Conservation (phyloP, 2,888 invertebrate genomes). For the Coecobrya sp. region DNA sequence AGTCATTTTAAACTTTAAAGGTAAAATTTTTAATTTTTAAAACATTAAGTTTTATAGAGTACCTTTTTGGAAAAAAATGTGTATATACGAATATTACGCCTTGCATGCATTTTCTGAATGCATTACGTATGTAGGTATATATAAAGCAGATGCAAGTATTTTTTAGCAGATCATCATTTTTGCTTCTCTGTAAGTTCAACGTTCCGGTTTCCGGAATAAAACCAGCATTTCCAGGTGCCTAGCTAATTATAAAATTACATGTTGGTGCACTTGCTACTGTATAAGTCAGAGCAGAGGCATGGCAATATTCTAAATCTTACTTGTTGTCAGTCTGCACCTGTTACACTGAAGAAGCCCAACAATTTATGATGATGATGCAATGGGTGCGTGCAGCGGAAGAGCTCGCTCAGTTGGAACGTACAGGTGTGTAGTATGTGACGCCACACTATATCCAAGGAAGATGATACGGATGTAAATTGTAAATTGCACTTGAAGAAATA, state of each 20-base stretch:
- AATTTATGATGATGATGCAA: not conserved
- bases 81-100: no score
- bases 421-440: conserved; percentile 2
- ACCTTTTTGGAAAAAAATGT: no score
- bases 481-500: no score
- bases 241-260: conserved; percentile 11
- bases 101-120: no score
- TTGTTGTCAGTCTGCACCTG: conserved; percentile 38
- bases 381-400: not conserved
- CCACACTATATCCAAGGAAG: not conserved
- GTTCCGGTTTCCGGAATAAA: not conserved
- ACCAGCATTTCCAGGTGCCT: conserved; percentile 19
- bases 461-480: not conserved
- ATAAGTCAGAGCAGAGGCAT: not conserved
- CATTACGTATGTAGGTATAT: no score
- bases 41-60: no score
- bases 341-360: not conserved
- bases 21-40: no score
- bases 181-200: not conserved
- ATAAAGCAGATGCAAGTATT: no score
- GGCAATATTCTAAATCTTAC: no score
- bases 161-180: not conserved
- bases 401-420: not conserved
- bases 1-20: no score
- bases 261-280: not conserved